A percentile compares a stretch with the other conserved stretches of the same genome.
Conservation (phyloP, 2,888 invertebrate species). For the Hetaerina titia region DNA sequence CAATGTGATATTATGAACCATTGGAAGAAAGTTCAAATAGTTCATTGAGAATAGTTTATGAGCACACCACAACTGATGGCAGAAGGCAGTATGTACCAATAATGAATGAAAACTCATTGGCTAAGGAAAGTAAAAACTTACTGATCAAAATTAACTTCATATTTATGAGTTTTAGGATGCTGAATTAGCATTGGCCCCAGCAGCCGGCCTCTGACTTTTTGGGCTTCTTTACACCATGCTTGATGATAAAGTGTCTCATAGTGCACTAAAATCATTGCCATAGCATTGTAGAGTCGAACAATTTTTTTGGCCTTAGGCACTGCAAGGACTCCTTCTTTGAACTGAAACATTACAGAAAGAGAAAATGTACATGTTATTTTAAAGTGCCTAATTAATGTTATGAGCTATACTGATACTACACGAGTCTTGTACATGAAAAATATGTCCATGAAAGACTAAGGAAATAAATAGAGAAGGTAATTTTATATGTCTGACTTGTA, state of each 20-base stretch:
- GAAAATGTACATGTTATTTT: background rate
- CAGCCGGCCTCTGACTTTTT: slow-evolving; percentile 79
- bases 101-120: too few species aligned
- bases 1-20: too few species aligned
- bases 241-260: slow-evolving; percentile 91
- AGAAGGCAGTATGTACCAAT: too few species aligned
- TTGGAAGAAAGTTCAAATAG: too few species aligned
- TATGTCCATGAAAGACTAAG: background rate
- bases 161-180: slow-evolving; percentile 83
- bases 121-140: slow-evolving; percentile 73
- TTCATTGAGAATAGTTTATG: too few species aligned
- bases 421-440: background rate
- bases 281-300: slow-evolving; percentile 88
- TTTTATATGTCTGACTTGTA: too few species aligned
- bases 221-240: slow-evolving; percentile 88
- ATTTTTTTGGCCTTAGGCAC: slow-evolving; percentile 86
- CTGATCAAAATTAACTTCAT: slow-evolving; percentile 82
- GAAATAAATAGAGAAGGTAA: too few species aligned
- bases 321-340: slow-evolving; percentile 77
- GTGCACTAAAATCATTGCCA: slow-evolving; percentile 88
- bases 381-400: too few species aligned
- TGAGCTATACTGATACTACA: background rate
- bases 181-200: slow-evolving; percentile 83
- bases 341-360: slow-evolving; percentile 67
- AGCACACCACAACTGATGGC: too few species aligned